phyloP scores from a whole-genome alignment of 2,113 vertebrate genomes.

The Sinosuthora webbiana region DNA sequence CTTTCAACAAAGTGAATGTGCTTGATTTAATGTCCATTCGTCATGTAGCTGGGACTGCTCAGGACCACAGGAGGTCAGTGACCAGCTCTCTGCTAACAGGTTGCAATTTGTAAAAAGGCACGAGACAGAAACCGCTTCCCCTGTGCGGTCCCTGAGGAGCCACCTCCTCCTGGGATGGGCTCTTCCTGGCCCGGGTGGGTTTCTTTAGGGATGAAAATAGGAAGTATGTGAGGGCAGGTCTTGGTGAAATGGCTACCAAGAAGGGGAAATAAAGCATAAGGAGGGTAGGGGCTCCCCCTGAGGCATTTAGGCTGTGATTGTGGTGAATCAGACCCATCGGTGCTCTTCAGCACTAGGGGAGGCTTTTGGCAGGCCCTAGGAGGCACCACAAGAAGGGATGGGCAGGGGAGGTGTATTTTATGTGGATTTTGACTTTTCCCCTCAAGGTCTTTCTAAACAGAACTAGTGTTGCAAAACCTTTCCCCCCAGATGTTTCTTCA shows the following conservation, averaged over 20 bases:
- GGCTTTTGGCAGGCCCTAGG: neutral
- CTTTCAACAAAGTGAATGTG: neutral
- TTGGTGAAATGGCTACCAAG: neutral
- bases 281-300: neutral
- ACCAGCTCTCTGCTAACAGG: neutral
- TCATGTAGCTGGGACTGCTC: neutral
- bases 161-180: neutral
- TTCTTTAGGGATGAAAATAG: neutral
- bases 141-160: fast-evolving
- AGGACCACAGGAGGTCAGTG: fast-evolving
- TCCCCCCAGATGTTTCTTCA: neutral
- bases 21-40: neutral
- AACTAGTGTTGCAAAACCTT: neutral
- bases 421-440: neutral
- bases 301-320: neutral
- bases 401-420: neutral
- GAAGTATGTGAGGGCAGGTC: neutral
- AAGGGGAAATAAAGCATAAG: neutral
- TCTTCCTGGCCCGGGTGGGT: neutral
- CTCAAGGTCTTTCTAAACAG: neutral
- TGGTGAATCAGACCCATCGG: fast-evolving
- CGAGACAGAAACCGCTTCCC: fast-evolving
- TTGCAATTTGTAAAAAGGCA: neutral
- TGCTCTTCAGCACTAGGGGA: neutral
- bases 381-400: neutral